phyloP scores from a whole-genome alignment of 2,797 vertebrate genomes.

The Naso thynnoides region DNA sequence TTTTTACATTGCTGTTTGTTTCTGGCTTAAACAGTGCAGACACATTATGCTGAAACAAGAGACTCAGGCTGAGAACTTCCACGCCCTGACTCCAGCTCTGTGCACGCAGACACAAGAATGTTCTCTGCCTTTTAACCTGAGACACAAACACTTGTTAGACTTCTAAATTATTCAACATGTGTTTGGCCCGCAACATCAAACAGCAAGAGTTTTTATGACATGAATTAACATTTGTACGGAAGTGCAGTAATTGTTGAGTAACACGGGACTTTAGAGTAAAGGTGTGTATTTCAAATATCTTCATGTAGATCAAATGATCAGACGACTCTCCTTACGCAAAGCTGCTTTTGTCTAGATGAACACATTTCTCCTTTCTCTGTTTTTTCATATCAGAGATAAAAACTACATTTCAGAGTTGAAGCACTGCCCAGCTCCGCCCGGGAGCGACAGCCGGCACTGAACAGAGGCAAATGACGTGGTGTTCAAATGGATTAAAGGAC shows the following conservation, averaged over 20 bases:
- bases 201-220: not conserved
- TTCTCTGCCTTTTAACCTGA: not conserved
- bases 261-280: slow-evolving; percentile 83
- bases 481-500: slow-evolving; percentile 17
- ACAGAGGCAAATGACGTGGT: slow-evolving; percentile 15
- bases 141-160: slow-evolving; percentile 4
- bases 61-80: no score
- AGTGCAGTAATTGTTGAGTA: slow-evolving; percentile 73
- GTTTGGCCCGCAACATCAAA: not conserved
- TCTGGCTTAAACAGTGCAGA: no score
- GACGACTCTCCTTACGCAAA: slow-evolving; percentile 91
- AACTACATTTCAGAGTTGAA: slow-evolving; percentile 31
- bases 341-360: slow-evolving; percentile 85
- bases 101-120: not conserved
- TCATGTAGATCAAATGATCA: slow-evolving; percentile 88
- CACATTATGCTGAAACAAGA: no score
- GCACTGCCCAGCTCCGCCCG: slow-evolving; percentile 51
- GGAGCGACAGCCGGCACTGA: slow-evolving; percentile 27
- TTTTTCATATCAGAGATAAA: slow-evolving; percentile 61
- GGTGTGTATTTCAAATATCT: slow-evolving; percentile 77
- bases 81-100: not conserved
- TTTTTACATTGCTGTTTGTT: no score
- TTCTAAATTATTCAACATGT: no score
- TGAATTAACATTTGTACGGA: not conserved
- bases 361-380: slow-evolving; percentile 87